Evolutionary conservation across 2,797 vertebrate genomes (phyloP).

Genomic region (Poecilia velifera): DNA sequence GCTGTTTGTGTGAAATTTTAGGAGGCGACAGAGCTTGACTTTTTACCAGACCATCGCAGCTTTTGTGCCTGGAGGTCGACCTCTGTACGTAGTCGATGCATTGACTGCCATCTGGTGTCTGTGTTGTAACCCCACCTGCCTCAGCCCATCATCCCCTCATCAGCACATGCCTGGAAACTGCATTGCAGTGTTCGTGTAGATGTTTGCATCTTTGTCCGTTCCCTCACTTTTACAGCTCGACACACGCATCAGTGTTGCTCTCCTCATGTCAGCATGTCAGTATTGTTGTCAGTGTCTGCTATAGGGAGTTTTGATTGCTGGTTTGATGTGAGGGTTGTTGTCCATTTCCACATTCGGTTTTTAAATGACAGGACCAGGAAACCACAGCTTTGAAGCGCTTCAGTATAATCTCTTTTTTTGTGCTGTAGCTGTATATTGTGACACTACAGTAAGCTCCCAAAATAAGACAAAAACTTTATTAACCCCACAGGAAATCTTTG

Average conservation of each 20-base stretch:
- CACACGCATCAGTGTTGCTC: conserved; percentile 17
- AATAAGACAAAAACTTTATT: too few relatives aligned
- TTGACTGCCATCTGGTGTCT: conserved; percentile 56
- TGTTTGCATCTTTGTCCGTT: conserved; percentile 38
- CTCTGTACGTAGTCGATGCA: conserved; percentile 74
- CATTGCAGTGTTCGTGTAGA: conserved; percentile 57
- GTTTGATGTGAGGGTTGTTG: conserved; percentile 34
- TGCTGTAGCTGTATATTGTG: not conserved
- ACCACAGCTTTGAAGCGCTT: not conserved
- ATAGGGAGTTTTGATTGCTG: conserved; percentile 19
- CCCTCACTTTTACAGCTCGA: conserved; percentile 25
- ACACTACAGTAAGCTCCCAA: not conserved
- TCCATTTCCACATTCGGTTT: conserved; percentile 11
- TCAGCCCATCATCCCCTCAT: conserved; percentile 20
- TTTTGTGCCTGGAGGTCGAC: conserved; percentile 80
- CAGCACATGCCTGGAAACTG: conserved; percentile 41
- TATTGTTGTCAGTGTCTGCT: conserved; percentile 17
- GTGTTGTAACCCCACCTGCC: conserved; percentile 44
- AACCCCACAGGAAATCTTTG: too few relatives aligned
- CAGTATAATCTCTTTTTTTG: not conserved
- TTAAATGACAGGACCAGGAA: not conserved
- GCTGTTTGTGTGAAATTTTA: conserved; percentile 71
- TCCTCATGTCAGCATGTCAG: conserved; percentile 41
- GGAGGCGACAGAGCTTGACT: conserved; percentile 72
- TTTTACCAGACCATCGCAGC: conserved; percentile 73